These are phyloP conservation scores for Megalops atlanticus DNA, from an alignment of 2,113 vertebrate genomes.

Conservation along the genomic window DNA sequence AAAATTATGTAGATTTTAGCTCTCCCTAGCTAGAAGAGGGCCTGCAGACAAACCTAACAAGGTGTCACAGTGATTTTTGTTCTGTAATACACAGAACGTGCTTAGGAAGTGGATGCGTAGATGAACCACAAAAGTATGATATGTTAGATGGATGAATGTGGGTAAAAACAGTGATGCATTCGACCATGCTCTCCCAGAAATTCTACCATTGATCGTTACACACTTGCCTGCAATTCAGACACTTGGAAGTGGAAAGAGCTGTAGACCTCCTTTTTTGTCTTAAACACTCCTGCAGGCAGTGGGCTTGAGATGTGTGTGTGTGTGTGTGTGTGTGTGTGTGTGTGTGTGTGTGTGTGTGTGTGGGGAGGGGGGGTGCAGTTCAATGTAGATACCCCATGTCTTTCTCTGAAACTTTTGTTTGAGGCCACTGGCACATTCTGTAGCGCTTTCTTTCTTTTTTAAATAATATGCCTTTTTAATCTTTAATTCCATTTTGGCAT, in stretches of 20 bases:
- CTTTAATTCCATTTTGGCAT: background rate
- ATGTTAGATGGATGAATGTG: conserved; percentile 42
- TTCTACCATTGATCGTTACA: background rate
- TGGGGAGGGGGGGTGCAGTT: too few relatives aligned
- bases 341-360: too few relatives aligned
- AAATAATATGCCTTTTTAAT: background rate
- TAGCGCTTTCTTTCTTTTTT: background rate
- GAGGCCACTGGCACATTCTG: background rate
- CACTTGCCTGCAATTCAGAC: background rate
- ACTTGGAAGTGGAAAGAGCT: too few relatives aligned
- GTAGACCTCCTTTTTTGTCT: background rate
- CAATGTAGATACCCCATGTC: background rate
- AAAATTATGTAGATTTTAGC: too few relatives aligned
- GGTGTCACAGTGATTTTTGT: too few relatives aligned
- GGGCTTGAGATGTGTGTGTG: too few relatives aligned
- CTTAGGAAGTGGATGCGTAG: too few relatives aligned
- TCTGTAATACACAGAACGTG: too few relatives aligned
- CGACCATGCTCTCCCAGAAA: background rate
- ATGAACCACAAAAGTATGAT: too few relatives aligned
- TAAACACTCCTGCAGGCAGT: background rate
- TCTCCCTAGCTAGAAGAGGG: too few relatives aligned
- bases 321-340: too few relatives aligned
- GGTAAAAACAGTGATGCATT: conserved; percentile 39
- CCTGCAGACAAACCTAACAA: too few relatives aligned
- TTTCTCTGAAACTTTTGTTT: background rate